These are phyloP conservation scores for Platyrinchus mystaceus DNA, from an alignment of 2,797 vertebrate genomes.

Conservation along the genomic window DNA sequence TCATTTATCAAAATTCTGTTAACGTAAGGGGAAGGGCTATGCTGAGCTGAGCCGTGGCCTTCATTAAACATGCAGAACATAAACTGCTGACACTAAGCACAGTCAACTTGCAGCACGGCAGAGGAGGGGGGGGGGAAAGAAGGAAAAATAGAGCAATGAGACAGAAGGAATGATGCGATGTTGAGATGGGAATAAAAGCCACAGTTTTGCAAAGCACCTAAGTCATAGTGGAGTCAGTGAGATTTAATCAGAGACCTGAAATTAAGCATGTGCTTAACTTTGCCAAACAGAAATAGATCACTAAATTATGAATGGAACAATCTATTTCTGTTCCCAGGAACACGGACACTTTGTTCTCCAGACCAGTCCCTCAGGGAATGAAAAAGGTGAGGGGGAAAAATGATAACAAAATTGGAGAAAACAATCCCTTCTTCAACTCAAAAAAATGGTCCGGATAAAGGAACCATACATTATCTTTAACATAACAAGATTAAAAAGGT, in stretches of 20 bases:
- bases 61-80: conserved; percentile 91
- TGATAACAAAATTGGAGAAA: background rate
- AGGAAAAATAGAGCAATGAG: background rate
- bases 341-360: conserved; percentile 15
- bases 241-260: conserved; percentile 53
- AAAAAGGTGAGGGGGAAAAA: background rate
- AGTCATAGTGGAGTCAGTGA: background rate
- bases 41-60: conserved; percentile 69
- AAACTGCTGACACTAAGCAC: conserved; percentile 90
- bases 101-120: conserved; percentile 54
- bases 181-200: conserved; percentile 29
- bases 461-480: background rate
- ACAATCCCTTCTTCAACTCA: background rate
- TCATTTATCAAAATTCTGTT: conserved; percentile 85
- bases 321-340: conserved; percentile 58
- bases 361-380: background rate
- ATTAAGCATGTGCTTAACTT: conserved; percentile 58
- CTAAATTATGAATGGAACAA: conserved; percentile 62
- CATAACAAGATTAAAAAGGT: background rate
- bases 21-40: conserved; percentile 75
- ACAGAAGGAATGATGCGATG: conserved; percentile 11
- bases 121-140: background rate
- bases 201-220: conserved; percentile 12
- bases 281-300: conserved; percentile 52
- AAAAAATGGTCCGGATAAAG: background rate